These are phyloP conservation scores for Leptopilina myrica DNA, from an alignment of 2,888 invertebrate genomes.

Conservation along the genomic window DNA sequence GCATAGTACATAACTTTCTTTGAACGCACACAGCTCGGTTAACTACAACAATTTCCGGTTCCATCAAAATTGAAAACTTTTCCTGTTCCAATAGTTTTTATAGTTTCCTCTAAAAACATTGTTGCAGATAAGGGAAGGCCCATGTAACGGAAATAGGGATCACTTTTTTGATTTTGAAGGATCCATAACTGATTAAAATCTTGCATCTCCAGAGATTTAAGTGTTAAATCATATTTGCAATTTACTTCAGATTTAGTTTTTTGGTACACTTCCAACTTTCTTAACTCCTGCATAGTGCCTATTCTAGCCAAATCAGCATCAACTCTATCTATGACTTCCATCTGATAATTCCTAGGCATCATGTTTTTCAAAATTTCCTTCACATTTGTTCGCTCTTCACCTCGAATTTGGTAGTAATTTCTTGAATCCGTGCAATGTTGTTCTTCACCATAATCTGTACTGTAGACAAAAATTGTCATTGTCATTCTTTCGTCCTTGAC, in stretches of 20 bases:
- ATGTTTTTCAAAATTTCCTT: background rate
- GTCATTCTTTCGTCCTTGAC: background rate
- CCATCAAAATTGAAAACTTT: background rate
- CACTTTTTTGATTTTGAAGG: background rate
- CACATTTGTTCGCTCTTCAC: background rate
- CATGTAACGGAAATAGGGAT: background rate
- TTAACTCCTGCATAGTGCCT: slow-evolving; percentile 5
- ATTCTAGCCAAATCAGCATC: background rate
- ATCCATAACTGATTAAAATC: too few relatives aligned
- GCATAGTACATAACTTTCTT: background rate
- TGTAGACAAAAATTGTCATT: background rate
- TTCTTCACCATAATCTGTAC: background rate
- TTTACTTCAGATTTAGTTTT: slow-evolving; percentile 22
- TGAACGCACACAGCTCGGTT: background rate
- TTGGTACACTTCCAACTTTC: background rate
- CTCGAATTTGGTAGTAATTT: background rate
- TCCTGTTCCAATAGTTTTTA: background rate
- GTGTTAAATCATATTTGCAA: background rate
- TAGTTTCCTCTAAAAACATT: background rate
- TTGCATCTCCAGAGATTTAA: slow-evolving; percentile 2
- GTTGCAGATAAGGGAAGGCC: background rate
- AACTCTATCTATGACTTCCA: background rate
- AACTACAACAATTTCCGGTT: background rate
- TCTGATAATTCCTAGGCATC: background rate
- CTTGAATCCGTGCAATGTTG: background rate